Evolutionary conservation across 2,113 vertebrate genomes (phyloP).

Genomic region (Etheostoma spectabile): DNA sequence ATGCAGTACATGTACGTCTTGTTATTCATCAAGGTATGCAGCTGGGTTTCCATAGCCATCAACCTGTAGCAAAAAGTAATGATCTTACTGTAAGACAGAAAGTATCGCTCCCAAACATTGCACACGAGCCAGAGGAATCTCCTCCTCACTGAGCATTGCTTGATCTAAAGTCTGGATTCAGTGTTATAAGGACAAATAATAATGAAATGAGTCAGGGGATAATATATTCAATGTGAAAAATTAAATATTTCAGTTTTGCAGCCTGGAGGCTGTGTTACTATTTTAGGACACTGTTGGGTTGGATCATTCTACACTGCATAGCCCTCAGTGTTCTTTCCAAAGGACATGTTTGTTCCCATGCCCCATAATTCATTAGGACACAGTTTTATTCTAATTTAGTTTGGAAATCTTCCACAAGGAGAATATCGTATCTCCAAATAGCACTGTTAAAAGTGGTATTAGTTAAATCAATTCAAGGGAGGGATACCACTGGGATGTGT

Average conservation of each 20-base stretch:
- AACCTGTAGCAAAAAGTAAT: background rate
- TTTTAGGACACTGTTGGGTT: constrained; percentile 46
- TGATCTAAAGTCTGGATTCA: constrained; percentile 14
- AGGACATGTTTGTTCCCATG: constrained; percentile 31
- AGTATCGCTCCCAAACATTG: constrained; percentile 2
- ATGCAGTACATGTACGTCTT: background rate
- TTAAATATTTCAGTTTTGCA: constrained; percentile 41
- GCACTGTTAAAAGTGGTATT: constrained; percentile 18
- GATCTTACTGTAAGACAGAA: background rate
- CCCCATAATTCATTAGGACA: constrained; percentile 24
- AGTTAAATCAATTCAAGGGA: constrained; percentile 13
- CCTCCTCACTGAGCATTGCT: constrained; percentile 3
- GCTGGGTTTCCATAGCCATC: background rate
- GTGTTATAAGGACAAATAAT: constrained; percentile 26
- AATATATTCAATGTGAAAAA: constrained; percentile 32
- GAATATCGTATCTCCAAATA: constrained; percentile 6
- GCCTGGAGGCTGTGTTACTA: constrained; percentile 24
- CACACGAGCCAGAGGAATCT: constrained; percentile 29
- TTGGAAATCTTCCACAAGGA: constrained; percentile 15
- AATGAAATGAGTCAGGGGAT: background rate
- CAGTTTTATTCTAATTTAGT: constrained; percentile 30
- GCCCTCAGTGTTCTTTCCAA: constrained; percentile 39
- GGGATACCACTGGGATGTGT: background rate
- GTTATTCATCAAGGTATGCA: background rate
- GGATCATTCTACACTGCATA: constrained; percentile 32